Percentiles rank a stretch among this genome's conserved stretches.
Conservation (phyloP, 2,888 invertebrate species). For the Drosophila nigricruria region DNA sequence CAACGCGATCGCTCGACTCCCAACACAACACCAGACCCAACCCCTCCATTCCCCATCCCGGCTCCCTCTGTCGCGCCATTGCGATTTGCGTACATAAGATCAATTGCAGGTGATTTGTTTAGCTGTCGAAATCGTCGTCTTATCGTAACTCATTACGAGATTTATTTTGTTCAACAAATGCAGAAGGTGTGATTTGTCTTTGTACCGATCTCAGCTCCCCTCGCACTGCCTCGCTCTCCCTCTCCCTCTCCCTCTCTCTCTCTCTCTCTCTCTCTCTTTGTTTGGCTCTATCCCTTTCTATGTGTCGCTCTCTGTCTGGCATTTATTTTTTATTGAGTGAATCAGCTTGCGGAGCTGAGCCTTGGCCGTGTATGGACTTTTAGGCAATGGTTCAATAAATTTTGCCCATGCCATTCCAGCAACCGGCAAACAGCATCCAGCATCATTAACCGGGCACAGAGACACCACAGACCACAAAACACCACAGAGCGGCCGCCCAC, state of each 20-base stretch:
- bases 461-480: slow-evolving; percentile 27
- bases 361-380: slow-evolving; percentile 62
- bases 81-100: slow-evolving; percentile 82
- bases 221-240: neutral
- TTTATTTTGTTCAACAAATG: slow-evolving; percentile 86
- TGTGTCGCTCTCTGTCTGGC: slow-evolving; percentile 32
- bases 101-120: slow-evolving; percentile 86
- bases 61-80: slow-evolving; percentile 23
- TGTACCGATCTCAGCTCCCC: slow-evolving; percentile 72
- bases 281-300: slow-evolving; percentile 1
- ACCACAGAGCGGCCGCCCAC: slow-evolving; percentile 67
- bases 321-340: slow-evolving; percentile 78
- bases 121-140: slow-evolving; percentile 86
- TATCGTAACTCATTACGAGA: slow-evolving; percentile 86
- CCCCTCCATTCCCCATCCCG: neutral
- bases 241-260: neutral
- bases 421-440: slow-evolving; percentile 28
- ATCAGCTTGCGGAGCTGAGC: slow-evolving; percentile 55
- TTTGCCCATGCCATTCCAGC: slow-evolving; percentile 63
- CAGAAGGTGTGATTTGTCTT: slow-evolving; percentile 86
- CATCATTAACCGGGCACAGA: slow-evolving; percentile 68
- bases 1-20: slow-evolving; percentile 38
- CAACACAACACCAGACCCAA: neutral
- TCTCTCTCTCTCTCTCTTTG: neutral
- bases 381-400: slow-evolving; percentile 84